Conservation (phyloP, 1,140 invertebrate genomes). For the Arctopsyche grandis region DNA sequence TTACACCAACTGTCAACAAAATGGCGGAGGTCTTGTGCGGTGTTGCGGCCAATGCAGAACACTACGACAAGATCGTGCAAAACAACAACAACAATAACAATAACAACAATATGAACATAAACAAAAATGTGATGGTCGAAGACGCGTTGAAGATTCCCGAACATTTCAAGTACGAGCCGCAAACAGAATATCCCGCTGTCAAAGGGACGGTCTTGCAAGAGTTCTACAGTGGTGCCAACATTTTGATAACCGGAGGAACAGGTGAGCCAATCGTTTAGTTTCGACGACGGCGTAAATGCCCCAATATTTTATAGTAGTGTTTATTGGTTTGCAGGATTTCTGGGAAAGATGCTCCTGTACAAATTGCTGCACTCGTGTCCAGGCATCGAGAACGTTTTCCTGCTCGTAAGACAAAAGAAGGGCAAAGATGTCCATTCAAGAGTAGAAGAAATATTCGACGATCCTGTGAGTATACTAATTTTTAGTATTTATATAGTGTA, state of each 20-base stretch:
- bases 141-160: neutral
- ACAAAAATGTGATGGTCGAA: slow-evolving; percentile 29
- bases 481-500: no score
- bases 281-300: neutral
- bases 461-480: slow-evolving; percentile 68
- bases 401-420: slow-evolving; percentile 83
- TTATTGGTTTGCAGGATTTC: slow-evolving; percentile 59
- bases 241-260: slow-evolving; percentile 77
- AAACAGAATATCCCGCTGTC: neutral
- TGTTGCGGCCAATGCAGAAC: slow-evolving; percentile 13
- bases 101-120: slow-evolving; percentile 14
- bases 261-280: slow-evolving; percentile 59
- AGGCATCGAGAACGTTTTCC: slow-evolving; percentile 77
- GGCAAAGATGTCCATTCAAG: slow-evolving; percentile 77
- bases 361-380: slow-evolving; percentile 84
- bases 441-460: slow-evolving; percentile 75
- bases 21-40: slow-evolving; percentile 32
- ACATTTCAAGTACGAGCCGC: slow-evolving; percentile 16
- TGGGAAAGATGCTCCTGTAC: slow-evolving; percentile 75
- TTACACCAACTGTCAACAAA: slow-evolving; percentile 13
- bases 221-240: slow-evolving; percentile 68
- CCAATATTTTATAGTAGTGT: slow-evolving; percentile 6
- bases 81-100: slow-evolving; percentile 27
- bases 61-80: slow-evolving; percentile 14
- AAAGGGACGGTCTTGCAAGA: slow-evolving; percentile 59